Base-by-base conservation (phyloP, 2,113 vertebrate species). In the Falco punctatus region DNA sequence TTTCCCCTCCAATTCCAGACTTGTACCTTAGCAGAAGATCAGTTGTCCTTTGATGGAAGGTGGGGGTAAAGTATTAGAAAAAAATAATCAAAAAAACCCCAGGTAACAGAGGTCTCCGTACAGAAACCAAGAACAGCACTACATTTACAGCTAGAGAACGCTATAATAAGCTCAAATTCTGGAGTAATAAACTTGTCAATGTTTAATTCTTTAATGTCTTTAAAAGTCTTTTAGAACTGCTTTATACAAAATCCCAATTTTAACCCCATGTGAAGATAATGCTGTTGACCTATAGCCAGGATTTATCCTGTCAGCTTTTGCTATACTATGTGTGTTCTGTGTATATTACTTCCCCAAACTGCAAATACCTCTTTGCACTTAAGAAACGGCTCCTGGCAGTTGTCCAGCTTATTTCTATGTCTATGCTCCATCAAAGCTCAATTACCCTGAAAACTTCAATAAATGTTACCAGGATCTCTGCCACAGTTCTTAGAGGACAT, bases 401-500 rank as follows among this genome's bases (percentile, higher is more conserved):
- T 52, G 71, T 64, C 96, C 88, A 93, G 83, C 91, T 97, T 75
- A 74, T 97, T 98, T 92, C 88, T 58, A 44, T 77, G 42, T 91
- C 72, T 95, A 17, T 86, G 77, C 55, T 95, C 90, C 66, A 92
- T 94, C 96, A 97, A 97, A 83, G 64, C 59, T 89, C 74, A 97
- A 95, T 87, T 94, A 92, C 71, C 83, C 88, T 83, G 81, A 97
- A 82, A 83, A 62, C 62, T 91, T 81, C 89, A 67, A 96, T 86
- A 95, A 91, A 90, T 72, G 85, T 87, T 91, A 97, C 74, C 88
- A 44, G 40, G 73, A 95, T 94, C 78, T 64, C 88, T 91, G 79
- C 58, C 5, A 18, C 61, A 82, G 61, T 73, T 92, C 59, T 86
- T 77, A 78, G 85, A 96, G 91, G 77, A 78, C 87, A 35, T 11